phyloP scores from a whole-genome alignment of 2,113 vertebrate genomes.

The Odocoileus hemionus region DNA sequence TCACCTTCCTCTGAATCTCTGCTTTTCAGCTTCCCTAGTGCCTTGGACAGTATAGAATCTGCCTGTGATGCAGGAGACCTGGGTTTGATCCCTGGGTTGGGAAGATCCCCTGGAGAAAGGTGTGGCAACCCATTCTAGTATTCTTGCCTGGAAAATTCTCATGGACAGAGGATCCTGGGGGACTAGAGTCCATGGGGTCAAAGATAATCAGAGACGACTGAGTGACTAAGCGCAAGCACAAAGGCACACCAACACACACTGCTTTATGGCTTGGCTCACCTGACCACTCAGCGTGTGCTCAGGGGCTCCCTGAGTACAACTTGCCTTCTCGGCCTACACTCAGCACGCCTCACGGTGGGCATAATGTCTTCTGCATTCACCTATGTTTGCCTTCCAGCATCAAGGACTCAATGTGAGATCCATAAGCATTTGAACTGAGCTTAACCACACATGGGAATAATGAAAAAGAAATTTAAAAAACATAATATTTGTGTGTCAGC shows the following conservation, averaged over 20 bases:
- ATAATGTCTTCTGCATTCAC: neutral
- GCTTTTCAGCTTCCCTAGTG: neutral
- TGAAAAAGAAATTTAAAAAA: neutral
- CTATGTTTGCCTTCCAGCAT: neutral
- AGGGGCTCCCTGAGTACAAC: neutral
- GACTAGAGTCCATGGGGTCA: neutral
- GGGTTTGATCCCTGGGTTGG: neutral
- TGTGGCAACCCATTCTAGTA: neutral
- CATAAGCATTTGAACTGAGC: neutral
- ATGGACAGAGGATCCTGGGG: neutral
- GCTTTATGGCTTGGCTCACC: neutral
- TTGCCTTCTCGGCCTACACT: neutral
- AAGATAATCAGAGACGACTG: neutral
- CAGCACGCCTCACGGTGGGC: accelerated
- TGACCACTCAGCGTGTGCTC: neutral
- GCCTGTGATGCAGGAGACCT: neutral
- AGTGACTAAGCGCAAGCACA: neutral
- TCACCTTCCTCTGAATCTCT: neutral
- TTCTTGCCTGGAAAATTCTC: neutral
- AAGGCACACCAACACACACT: neutral
- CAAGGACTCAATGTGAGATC: neutral
- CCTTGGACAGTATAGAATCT: neutral
- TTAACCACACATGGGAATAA: neutral
- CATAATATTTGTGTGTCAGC: neutral
- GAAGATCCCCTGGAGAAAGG: neutral